Conservation (phyloP, 2,888 invertebrate genomes). For the Eupithecia insigniata region DNA sequence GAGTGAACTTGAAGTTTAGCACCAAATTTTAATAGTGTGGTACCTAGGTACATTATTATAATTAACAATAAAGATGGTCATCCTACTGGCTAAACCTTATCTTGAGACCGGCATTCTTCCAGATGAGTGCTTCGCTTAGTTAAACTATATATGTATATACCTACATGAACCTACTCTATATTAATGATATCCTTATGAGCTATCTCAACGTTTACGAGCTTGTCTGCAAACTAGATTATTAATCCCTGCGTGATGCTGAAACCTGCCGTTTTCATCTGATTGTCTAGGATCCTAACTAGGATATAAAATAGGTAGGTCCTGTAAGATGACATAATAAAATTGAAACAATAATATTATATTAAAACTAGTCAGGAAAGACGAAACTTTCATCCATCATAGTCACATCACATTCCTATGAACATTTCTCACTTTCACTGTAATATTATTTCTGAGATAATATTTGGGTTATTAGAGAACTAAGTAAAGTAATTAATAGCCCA, state of each 20-base stretch:
- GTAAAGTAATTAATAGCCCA: too few relatives aligned
- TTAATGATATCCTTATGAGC: background rate
- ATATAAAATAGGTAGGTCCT: background rate
- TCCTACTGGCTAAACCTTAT: background rate
- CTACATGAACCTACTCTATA: background rate
- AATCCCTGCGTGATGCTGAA: background rate
- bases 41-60: background rate
- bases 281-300: background rate
- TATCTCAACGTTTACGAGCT: background rate
- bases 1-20: too few relatives aligned
- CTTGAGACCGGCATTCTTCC: background rate
- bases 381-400: background rate
- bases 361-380: background rate
- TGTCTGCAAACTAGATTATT: background rate
- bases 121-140: background rate
- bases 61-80: background rate
- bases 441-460: background rate
- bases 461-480: too few relatives aligned
- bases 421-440: background rate
- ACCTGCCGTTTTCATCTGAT: background rate
- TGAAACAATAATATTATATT: background rate
- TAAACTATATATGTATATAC: too few relatives aligned
- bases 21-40: too few relatives aligned
- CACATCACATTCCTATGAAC: background rate
- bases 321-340: too few relatives aligned